Base-by-base conservation (phyloP, 2,797 vertebrate species). In the Myripristis murdjan region DNA sequence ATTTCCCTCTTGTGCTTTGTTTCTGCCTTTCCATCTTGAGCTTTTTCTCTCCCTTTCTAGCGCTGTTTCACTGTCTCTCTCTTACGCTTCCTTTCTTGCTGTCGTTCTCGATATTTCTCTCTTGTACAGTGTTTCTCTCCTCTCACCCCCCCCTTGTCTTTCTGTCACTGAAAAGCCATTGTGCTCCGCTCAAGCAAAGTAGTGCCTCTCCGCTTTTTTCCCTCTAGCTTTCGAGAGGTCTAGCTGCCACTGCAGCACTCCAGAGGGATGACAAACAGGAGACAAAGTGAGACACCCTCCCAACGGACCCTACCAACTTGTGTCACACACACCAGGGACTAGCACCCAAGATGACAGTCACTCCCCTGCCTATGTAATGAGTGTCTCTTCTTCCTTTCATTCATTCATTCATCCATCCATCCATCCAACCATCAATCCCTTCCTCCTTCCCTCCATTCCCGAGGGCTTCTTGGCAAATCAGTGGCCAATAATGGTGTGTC, bases 181-280 rank as follows among this genome's bases (percentile, higher is more conserved):
- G 26, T 3, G 64, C 48, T 2, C 47, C 60, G 55, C 41, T 78
- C 64, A 49, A 58, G 52, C 68, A 80, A 68, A 65, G 56, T 44
- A 83, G 73, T 60, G 41, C 52, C n/a, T 28, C 48, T 37, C 2
- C 51, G 48, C 44, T 26, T 46, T 23, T 4, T 64, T 51, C 26
- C 60, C 31, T 75, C 60, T 48, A 33, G 57, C 55, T 62, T 77
- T 73, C 37, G 47, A 78, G 37, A 71, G 24, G 16, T 31, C 49
- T 69, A 26, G 64, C 79, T 70, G 57, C 55, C 48, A 47, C 46
- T 24, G 63, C 51, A 58, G 47, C 43, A 60, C 75, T 73, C 69
- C 18, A 55, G 33, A 66, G 75, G 58, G 41, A 71, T 31, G 53
- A 66, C 47, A 57, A 76, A 74, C 55, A 31, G 54, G 35, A 76